phyloP scores from a whole-genome alignment of 1,140 invertebrate genomes.

The Limonius californicus region DNA sequence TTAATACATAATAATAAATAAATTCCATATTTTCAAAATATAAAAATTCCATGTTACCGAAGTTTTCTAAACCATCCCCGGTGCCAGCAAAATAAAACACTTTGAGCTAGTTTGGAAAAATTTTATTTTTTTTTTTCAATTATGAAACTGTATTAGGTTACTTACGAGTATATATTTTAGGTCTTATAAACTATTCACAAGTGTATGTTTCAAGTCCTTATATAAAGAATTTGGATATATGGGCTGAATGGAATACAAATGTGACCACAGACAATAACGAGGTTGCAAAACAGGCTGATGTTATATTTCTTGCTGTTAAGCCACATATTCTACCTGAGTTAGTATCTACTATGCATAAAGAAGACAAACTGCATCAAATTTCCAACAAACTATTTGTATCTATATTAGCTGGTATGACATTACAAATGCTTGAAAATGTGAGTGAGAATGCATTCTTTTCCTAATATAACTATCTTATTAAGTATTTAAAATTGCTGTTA shows the following conservation, averaged over 20 bases:
- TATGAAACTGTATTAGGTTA: constrained; percentile 13
- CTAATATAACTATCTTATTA: constrained; percentile 10
- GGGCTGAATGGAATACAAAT: constrained; percentile 59
- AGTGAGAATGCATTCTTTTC: constrained; percentile 49
- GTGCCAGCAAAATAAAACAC: neutral
- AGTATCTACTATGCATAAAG: constrained; percentile 49
- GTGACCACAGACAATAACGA: constrained; percentile 61
- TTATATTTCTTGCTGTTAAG: constrained; percentile 83
- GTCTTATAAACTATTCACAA: constrained; percentile 52
- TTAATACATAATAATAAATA: no score
- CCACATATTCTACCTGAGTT: constrained; percentile 69
- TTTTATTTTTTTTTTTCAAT: constrained; percentile 1
- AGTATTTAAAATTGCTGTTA: neutral
- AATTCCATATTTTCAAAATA: no score
- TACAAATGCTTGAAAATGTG: constrained; percentile 67
- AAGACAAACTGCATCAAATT: constrained; percentile 34
- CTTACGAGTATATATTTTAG: constrained; percentile 43
- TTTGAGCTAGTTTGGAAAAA: constrained; percentile 3
- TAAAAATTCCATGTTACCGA: no score
- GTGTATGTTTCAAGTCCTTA: constrained; percentile 67
- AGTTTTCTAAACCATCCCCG: no score
- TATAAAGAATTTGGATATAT: constrained; percentile 58
- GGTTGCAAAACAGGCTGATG: constrained; percentile 61
- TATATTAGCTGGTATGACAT: constrained; percentile 74
- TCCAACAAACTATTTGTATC: constrained; percentile 64